phyloP scores from a whole-genome alignment of 2,113 vertebrate genomes.

The Aix galericulata region DNA sequence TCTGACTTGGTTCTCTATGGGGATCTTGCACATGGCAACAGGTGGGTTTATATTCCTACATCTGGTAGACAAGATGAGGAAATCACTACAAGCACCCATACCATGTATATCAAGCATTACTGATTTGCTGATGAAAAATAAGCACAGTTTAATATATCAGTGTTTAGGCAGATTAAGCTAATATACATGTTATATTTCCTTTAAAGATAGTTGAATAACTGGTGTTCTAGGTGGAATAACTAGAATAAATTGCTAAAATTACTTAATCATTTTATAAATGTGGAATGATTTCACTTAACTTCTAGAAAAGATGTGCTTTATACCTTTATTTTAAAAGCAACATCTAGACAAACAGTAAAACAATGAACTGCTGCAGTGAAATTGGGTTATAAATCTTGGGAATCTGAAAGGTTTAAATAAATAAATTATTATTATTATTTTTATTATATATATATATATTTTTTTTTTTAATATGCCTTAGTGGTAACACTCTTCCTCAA shows the following conservation, averaged over 20 bases:
- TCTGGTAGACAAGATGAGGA: neutral
- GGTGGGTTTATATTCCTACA: neutral
- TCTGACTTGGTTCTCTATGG: neutral
- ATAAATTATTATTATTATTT: too few species aligned
- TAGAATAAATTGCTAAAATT: neutral
- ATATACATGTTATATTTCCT: neutral
- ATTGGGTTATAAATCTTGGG: neutral
- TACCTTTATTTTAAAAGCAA: neutral
- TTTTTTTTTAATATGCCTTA: neutral
- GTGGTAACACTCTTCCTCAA: neutral
- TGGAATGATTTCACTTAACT: neutral
- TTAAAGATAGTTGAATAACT: neutral
- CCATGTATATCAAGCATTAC: neutral
- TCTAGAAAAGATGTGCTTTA: neutral
- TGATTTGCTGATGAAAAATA: neutral
- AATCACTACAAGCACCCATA: neutral
- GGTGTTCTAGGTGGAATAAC: neutral
- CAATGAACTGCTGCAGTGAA: neutral
- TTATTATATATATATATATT: too few species aligned
- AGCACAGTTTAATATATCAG: neutral
- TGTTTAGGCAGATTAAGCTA: neutral
- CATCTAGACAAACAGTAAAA: neutral
- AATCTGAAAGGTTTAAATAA: neutral
- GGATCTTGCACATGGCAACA: neutral
- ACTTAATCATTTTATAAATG: neutral